These are phyloP conservation scores for Ictalurus punctatus DNA, from an alignment of 2,113 vertebrate genomes.

Conservation along the genomic window DNA sequence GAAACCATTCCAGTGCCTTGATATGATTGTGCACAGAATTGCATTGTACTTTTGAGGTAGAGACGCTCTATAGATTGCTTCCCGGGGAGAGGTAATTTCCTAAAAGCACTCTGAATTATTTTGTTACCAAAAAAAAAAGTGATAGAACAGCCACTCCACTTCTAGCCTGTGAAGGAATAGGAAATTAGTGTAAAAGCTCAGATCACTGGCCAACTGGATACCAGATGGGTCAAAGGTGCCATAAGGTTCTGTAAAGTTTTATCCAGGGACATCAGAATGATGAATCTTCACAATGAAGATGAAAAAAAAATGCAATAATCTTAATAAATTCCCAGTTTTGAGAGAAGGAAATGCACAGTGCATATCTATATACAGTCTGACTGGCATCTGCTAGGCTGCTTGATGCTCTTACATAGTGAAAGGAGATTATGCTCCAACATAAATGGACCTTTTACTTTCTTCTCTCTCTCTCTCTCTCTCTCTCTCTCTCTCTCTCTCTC, in stretches of 20 bases:
- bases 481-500: no score
- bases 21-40: constrained; percentile 55
- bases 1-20: constrained; percentile 37
- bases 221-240: constrained; percentile 62
- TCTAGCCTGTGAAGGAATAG: constrained; percentile 63
- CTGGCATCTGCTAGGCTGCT: constrained; percentile 76
- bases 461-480: background rate
- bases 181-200: constrained; percentile 70
- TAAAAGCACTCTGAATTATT: constrained; percentile 72
- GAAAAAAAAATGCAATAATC: constrained; percentile 75
- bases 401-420: constrained; percentile 82
- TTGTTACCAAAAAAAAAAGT: constrained; percentile 65
- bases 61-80: constrained; percentile 53
- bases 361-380: constrained; percentile 60
- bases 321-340: constrained; percentile 41
- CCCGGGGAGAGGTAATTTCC: constrained; percentile 65
- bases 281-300: constrained; percentile 66
- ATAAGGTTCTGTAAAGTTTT: constrained; percentile 73
- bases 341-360: constrained; percentile 1
- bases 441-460: constrained; percentile 93
- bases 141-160: constrained; percentile 66
- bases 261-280: constrained; percentile 70
- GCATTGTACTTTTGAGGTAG: constrained; percentile 44
- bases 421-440: constrained; percentile 92
- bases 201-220: constrained; percentile 58